phyloP scores from a whole-genome alignment of 2,797 vertebrate genomes.

The Dryobates pubescens region DNA sequence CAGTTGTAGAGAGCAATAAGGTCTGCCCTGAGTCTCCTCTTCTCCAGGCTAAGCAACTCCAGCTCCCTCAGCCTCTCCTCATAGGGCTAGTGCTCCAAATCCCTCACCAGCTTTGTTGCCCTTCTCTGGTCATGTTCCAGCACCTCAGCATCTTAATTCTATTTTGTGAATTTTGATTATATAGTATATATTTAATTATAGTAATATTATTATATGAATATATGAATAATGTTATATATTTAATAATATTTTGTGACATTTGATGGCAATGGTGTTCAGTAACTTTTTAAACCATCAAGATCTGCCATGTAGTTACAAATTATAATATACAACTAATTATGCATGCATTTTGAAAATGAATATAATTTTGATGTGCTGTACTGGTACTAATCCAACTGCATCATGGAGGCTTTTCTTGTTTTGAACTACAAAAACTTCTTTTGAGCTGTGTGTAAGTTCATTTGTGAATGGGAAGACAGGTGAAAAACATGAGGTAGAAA shows the following conservation, averaged over 20 bases:
- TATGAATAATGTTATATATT: too few species aligned
- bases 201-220: too few species aligned
- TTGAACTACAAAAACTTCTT: background rate
- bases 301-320: background rate
- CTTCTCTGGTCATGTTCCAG: too few species aligned
- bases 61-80: too few species aligned
- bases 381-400: background rate
- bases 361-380: background rate
- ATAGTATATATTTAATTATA: too few species aligned
- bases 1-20: too few species aligned
- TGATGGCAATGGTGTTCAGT: background rate
- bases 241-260: background rate
- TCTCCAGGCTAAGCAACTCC: too few species aligned
- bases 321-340: background rate
- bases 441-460: background rate
- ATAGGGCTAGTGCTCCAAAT: too few species aligned
- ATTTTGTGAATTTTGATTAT: background rate
- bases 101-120: too few species aligned
- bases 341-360: background rate
- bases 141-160: background rate
- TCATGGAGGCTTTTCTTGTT: background rate
- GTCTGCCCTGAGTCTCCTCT: too few species aligned
- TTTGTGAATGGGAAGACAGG: background rate
- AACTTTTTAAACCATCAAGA: background rate
- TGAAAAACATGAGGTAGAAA: background rate